Percentiles rank a stretch among this genome's conserved stretches.
phyloP scores from a whole-genome alignment of 2,797 vertebrate genomes.

The Sardinella longiceps region DNA sequence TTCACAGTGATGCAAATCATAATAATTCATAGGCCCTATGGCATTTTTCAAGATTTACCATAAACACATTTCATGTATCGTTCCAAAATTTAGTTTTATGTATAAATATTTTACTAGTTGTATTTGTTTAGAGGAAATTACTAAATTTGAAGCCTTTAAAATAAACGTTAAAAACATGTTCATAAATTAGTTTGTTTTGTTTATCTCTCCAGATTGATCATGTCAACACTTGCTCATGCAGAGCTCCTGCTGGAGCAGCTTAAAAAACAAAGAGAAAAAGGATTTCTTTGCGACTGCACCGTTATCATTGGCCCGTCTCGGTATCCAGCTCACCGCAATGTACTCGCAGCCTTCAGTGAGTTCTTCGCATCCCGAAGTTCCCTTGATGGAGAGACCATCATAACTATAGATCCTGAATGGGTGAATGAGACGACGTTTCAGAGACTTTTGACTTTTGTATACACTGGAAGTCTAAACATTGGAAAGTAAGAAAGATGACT shows the following conservation, averaged over 20 bases:
- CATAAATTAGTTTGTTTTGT: neutral
- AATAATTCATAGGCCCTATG: neutral
- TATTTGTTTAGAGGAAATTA: neutral
- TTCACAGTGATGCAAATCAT: neutral
- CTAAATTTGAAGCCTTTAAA: neutral
- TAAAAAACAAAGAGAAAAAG: constrained; percentile 88
- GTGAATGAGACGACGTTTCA: constrained; percentile 89
- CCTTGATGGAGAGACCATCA: constrained; percentile 72
- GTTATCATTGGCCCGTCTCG: constrained; percentile 88
- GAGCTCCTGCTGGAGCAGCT: constrained; percentile 89
- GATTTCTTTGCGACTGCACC: constrained; percentile 92
- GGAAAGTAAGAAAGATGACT: constrained; percentile 79
- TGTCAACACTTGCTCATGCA: constrained; percentile 82
- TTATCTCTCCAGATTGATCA: constrained; percentile 52
- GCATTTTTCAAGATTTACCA: neutral
- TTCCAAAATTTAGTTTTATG: neutral
- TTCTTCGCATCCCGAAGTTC: constrained; percentile 89
- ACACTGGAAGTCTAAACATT: constrained; percentile 90
- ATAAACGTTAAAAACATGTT: neutral
- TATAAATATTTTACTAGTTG: neutral
- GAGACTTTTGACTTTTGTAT: constrained; percentile 92
- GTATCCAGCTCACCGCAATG: constrained; percentile 92
- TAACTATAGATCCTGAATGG: constrained; percentile 87
- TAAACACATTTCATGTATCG: constrained; percentile 55
- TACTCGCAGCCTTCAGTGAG: constrained; percentile 93